Evolutionary conservation across 2,113 vertebrate genomes (phyloP).

Genomic region (Chloebia gouldiae): DNA sequence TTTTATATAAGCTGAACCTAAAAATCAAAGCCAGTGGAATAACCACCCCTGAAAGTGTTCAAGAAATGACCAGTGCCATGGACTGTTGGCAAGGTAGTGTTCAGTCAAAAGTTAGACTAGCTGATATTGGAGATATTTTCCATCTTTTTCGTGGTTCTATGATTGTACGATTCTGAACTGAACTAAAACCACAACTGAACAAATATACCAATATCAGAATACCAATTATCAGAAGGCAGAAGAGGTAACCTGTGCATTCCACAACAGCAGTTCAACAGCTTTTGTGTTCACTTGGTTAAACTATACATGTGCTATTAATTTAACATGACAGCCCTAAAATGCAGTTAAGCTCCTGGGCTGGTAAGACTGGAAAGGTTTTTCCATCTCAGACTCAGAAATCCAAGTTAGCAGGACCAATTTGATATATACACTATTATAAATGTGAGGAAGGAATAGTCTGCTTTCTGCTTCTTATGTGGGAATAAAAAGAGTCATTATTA

Average conservation of each 20-base stretch:
- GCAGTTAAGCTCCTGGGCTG: not conserved
- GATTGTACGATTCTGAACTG: not conserved
- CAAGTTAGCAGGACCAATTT: not conserved
- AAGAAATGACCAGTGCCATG: not conserved
- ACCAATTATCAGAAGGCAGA: not conserved
- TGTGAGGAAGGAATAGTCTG: not conserved
- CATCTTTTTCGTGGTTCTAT: not conserved
- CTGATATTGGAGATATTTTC: not conserved
- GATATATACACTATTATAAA: not conserved
- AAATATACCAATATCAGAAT: not conserved
- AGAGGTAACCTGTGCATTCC: not conserved
- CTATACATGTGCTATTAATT: not conserved
- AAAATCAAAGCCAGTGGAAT: not conserved
- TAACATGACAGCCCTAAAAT: not conserved
- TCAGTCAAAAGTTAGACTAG: not conserved
- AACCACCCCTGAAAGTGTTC: not conserved
- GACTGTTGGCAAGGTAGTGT: not conserved
- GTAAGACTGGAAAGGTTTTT: not conserved
- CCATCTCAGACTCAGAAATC: not conserved
- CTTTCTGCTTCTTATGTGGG: not conserved
- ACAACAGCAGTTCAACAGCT: not conserved
- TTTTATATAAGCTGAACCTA: not conserved
- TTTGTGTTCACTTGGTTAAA: not conserved
- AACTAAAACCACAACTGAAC: not conserved
- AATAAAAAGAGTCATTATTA: constrained; percentile 16